Evolutionary conservation across 2,113 vertebrate species (phyloP), one percentile per base, ranked within the genome.

Genomic region (Megaleporinus macrocephalus): DNA sequence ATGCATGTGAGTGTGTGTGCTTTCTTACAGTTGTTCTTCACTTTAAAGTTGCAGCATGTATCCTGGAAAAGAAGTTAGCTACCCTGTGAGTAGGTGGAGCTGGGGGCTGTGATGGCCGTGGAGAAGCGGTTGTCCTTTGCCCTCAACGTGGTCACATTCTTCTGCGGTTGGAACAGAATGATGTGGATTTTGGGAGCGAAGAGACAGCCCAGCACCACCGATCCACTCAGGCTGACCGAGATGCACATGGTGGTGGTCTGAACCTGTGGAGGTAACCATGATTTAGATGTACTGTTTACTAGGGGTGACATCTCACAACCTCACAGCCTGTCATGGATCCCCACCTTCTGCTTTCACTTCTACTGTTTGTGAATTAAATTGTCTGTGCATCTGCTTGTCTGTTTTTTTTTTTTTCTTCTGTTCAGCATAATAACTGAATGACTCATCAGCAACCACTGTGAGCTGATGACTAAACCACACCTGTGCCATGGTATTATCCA

Each of bases 161-260:
- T 99, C 94, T 99, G 98, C 0, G 98, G 98, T 92, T 99, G 98
- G 92, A 99, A 99, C 88, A 99, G 95, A 85, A 99, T 99, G 91
- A 99, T 96, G 93, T 99, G 98, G 70, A 97, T 89, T 88, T 99
- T 99, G 71, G 98, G 98, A 0, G 98, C 95, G 24, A 98, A 98
- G 88, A 98, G 95, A 89, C 97, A 98, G 85, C 98, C 98, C 0
- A 99, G 95, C 71, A 99, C 98, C 88, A 99, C 98, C 0, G 98
- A 98, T 65, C 98, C 98, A 0, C 98, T 99, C 89, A 99, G 95
- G 85, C 97, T 99, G 86, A 99, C 98, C 0, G 98, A 99, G 91
- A 99, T 95, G 14, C 98, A 99, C 96, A 99, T 97, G 83, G 98
- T 99, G 78, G 98, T 99, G 77, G 98, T 99, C 93, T 99, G 98